Evolutionary conservation across 1,140 invertebrate species (phyloP), one percentile per base, ranked within the genome.

Genomic region (Lerema accius): DNA sequence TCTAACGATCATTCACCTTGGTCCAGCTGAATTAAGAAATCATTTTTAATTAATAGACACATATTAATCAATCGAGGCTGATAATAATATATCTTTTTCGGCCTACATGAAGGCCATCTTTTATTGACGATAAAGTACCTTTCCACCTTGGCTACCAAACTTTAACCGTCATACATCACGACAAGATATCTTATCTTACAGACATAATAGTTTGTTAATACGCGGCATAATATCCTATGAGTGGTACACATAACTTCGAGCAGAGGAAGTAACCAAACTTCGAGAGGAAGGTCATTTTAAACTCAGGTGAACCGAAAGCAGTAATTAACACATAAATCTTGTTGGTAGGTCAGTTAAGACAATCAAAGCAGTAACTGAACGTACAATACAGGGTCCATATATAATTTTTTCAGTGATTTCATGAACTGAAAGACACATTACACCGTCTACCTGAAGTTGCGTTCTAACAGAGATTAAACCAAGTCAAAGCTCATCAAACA

Each of bases 241-340:
- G n/a, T n/a, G n/a, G n/a, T n/a, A n/a, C n/a, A n/a, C n/a, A 23
- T 23, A 23, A 23, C 19, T 3, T 23, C 19, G 19, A 11, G n/a
- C 35, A 23, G 15, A 64, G 62, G 51, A 64, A 65, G 58, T 49
- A 14, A 40, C 26, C 14, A 61, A 40, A 11, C 0, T 49, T 17
- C 45, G 19, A 43, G 28, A 7, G 37, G 61, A 70, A 71, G 69
- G 69, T 62, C 48, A 56, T 5, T 9, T 40, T 53, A 64, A 65
- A 50, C 61, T 65, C 63, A 39, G 59, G 35, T 1, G 63, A 63
- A 66, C 42, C 37, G 23, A n/a, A 46, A 50, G 58, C 40, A 37
- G 58, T 66, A 63, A 73, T 67, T 69, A 69, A 50, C 46, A 62
- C 60, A 63, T 66, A 42, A 53, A 70, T 70, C 59, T 67, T 40